Percentiles rank a stretch among this genome's conserved stretches.
Evolutionary conservation across 2,113 vertebrate species (phyloP).

Genomic region (Aythya baeri): DNA sequence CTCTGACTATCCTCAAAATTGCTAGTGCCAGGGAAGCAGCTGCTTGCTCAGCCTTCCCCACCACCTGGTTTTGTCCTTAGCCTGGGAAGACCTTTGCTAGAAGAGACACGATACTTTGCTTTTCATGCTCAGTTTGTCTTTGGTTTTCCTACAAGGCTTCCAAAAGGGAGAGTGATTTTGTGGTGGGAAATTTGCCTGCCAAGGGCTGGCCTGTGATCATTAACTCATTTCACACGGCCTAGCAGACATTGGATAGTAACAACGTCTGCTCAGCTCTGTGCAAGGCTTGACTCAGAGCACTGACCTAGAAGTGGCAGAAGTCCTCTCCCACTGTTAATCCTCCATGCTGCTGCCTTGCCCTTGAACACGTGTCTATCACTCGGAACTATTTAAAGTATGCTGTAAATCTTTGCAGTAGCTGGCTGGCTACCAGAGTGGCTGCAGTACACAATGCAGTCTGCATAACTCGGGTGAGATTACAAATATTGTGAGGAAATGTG

Average conservation of each 20-base stretch:
- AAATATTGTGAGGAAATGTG: neutral
- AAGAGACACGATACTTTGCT: neutral
- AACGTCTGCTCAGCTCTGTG: neutral
- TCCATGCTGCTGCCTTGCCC: accelerated
- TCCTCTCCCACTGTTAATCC: neutral
- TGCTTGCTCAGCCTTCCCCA: neutral
- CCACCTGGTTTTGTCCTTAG: neutral
- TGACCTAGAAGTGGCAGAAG: neutral
- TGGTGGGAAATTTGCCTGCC: neutral
- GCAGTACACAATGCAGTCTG: neutral
- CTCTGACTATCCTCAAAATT: neutral
- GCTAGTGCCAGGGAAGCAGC: neutral
- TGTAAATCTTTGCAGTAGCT: neutral
- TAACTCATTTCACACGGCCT: neutral
- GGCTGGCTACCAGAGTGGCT: neutral
- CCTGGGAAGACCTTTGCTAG: neutral
- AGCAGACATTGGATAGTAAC: neutral
- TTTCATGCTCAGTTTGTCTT: neutral
- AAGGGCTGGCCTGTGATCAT: neutral
- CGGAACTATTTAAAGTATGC: neutral
- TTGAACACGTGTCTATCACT: neutral
- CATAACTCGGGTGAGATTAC: neutral
- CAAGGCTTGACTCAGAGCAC: neutral
- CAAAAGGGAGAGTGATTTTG: neutral
- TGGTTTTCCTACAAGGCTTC: neutral